Percentiles rank a stretch among this genome's conserved stretches.
phyloP scores from a whole-genome alignment of 2,888 invertebrate genomes.

The Synanthedon tipuliformis region DNA sequence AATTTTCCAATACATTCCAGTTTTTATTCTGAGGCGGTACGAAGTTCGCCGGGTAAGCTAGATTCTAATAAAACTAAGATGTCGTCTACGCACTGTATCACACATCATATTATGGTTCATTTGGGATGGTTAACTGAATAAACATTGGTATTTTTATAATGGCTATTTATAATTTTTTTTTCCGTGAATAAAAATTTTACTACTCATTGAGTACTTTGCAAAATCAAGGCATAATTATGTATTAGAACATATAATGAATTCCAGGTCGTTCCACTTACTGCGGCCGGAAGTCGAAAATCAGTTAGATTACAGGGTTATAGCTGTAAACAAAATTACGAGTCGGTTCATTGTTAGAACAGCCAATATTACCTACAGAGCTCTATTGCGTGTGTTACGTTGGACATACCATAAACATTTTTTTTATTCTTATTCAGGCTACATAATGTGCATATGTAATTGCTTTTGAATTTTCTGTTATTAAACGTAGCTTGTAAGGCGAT shows the following conservation, averaged over 20 bases:
- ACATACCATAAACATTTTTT: background rate
- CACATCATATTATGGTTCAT: no score
- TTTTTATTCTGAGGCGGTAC: no score
- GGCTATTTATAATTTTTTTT: no score
- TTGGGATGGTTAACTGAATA: no score
- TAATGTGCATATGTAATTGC: background rate
- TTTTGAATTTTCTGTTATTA: no score
- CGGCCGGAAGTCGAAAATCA: constrained; percentile 1
- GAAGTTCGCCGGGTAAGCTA: no score
- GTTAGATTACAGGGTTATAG: constrained; percentile 3
- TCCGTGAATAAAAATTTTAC: no score
- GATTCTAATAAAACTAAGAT: no score
- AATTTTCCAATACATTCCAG: no score
- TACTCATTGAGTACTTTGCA: background rate
- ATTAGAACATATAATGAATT: background rate
- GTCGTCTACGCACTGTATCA: no score
- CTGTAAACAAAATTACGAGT: constrained; percentile 10
- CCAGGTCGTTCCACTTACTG: constrained; percentile 1
- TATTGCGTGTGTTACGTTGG: background rate
- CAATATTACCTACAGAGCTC: background rate
- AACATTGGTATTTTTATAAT: no score
- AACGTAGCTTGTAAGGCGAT: no score
- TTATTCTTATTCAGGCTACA: background rate
- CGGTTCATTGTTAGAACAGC: constrained; percentile 4
- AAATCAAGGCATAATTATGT: background rate